Percentiles rank a stretch among this genome's conserved stretches.
These are phyloP conservation scores for Mohoua ochrocephala DNA, from an alignment of 2,113 vertebrate genomes.

Conservation along the genomic window DNA sequence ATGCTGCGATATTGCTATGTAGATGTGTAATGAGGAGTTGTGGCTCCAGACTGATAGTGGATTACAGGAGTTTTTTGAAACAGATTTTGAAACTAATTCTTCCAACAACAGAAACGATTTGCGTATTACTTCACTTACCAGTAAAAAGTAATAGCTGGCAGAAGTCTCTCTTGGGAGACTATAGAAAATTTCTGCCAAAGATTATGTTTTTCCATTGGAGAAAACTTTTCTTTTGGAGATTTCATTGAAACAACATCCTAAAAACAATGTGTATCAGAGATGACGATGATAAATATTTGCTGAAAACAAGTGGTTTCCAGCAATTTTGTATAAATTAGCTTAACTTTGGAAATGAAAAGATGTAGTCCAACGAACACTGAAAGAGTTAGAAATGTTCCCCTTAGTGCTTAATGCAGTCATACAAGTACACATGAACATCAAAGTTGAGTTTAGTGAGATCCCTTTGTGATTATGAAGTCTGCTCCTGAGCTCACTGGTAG, in stretches of 20 bases:
- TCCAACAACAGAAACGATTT: background rate
- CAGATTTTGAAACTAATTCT: background rate
- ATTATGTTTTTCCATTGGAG: background rate
- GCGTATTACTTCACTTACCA: background rate
- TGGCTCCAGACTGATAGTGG: background rate
- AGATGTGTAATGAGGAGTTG: background rate
- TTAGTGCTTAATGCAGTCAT: background rate
- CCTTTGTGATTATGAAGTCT: background rate
- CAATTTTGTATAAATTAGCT: background rate
- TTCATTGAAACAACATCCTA: background rate
- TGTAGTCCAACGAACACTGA: background rate
- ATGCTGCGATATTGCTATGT: background rate
- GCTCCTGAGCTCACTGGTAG: background rate
- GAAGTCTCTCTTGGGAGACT: background rate
- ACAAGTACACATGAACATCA: accelerated
- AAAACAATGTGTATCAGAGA: background rate
- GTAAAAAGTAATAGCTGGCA: background rate
- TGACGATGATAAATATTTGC: background rate
- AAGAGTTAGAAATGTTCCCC: background rate
- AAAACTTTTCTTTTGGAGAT: background rate
- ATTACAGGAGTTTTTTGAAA: background rate
- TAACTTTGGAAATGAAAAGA: background rate
- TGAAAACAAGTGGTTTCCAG: background rate
- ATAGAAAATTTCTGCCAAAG: background rate
- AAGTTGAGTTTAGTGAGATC: background rate